Evolutionary conservation across 2,113 vertebrate species (phyloP), one percentile per base, ranked within the genome.

Genomic region (Empidonax traillii): DNA sequence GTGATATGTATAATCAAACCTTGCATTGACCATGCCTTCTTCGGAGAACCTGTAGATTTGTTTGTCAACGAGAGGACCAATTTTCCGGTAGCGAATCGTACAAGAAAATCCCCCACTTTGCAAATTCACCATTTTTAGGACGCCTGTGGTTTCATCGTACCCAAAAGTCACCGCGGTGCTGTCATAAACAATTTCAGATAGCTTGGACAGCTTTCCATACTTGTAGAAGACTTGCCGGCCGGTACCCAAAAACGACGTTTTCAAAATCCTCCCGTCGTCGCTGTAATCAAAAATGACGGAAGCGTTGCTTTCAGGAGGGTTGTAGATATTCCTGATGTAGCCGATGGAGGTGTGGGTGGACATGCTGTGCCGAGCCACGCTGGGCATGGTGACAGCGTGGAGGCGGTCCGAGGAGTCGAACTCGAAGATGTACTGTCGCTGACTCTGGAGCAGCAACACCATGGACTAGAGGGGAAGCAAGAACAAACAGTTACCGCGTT

Each of bases 41-140:
- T 99, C 99, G 6, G 99, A 99, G 97, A 99, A 99, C 75, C 99
- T 98, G 83, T 99, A 99, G 97, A 99, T 99, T 95, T 99, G 99
- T 96, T 99, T 99, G 98, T 99, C 99, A 24, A 99, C 98, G 0
- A 99, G 98, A 5, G 99, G 99, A 24, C 99, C 99, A 20, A 99
- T 99, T 93, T 99, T 99, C 44, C 99, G 98, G 85, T 99, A 99
- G 85, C 99, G 98, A 84, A 99, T 99, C 3, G 99, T 99, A 93
- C 99, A 99, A 31, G 99, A 99, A 97, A 99, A 99, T 56, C 99
- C 98, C 35, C 99, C 99, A 4, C 98, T 99, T 96, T 99, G 99
- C 90, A 99, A 98, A 95, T 98, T 99, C 93, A 99, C 99, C 99
- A 99, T 99, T 97, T 99, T 99, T 68, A 99, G 98, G 73, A 99